Evolutionary conservation across 2,113 vertebrate genomes (phyloP), one percentile per base, ranked within the genome.

Genomic region (Propithecus coquereli): DNA sequence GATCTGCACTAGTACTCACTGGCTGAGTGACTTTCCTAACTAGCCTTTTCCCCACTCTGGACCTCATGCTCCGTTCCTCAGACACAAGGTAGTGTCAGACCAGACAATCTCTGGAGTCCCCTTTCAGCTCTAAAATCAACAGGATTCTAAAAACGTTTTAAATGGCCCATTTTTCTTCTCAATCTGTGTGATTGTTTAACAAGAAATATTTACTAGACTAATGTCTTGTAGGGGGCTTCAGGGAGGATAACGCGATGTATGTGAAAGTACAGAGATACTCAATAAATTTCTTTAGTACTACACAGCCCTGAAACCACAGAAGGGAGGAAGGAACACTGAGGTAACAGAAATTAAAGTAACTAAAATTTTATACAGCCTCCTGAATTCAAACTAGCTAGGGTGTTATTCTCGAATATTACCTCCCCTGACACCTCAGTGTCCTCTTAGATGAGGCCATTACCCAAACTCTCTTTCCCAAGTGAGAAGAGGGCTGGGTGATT

Each of bases 91-190:
- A 73, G 32, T 23, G 22, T 81, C 66, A 73, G 52, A 77, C 74
- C 54, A 87, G 16, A 70, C 27, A 37, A 63, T 61, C 86, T 94
- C 86, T 54, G 54, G 25, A 81, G 30, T 77, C 54, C 50, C 54
- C 61, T 77, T 80, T 95, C 82, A 50, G 25, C 59, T 95, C 77
- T 90, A 92, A 92, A 92, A 91, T 57, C 54, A 74, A 74, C 27
- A 47, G 61, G 27, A 87, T 59, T 80, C 54, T 71, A 63, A 89
- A 87, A 89, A 94, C 40, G 57, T 45, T 68, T 54, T 73, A 34
- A 88, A 73, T 61, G 12, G 43, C 65, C n/a, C 23, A 12, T 52
- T 89, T 71, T 90, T 63, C 45, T 87, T 45, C 47, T 88, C 34
- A 25, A 82, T 16, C 74, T 54, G 0, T 91, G 32, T 66, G 34